Evolutionary conservation across 2,113 vertebrate genomes (phyloP).

Genomic region (Ranitomeya imitator): DNA sequence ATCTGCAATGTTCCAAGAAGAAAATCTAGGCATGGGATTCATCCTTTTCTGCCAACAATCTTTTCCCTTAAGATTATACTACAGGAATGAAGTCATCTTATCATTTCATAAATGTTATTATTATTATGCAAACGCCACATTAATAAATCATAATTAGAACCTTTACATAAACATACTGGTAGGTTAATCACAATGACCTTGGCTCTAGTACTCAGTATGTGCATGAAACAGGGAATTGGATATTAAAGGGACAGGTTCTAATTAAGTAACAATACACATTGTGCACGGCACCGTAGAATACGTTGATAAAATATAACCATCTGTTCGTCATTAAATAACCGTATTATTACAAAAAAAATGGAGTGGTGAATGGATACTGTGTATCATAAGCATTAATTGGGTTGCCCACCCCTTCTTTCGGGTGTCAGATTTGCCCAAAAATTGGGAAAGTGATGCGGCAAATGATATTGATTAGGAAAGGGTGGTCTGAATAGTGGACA

Average conservation of each 20-base stretch:
- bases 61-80: not conserved
- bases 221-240: not conserved
- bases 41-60: not conserved
- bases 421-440: no score
- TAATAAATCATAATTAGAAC: not conserved
- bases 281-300: no score
- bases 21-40: conserved; percentile 15
- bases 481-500: no score
- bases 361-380: no score
- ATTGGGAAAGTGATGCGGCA: no score
- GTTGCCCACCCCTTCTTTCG: no score
- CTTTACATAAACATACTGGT: not conserved
- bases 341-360: no score
- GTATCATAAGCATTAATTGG: no score
- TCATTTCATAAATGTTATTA: not conserved
- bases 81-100: not conserved
- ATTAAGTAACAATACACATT: not conserved
- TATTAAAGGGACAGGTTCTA: not conserved
- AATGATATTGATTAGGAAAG: no score
- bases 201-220: not conserved
- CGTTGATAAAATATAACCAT: no score
- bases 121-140: not conserved
- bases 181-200: not conserved
- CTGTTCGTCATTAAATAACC: no score
- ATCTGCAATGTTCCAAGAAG: conserved; percentile 17